A percentile compares a stretch with the other conserved stretches of the same genome.
phyloP scores from a whole-genome alignment of 2,888 invertebrate species.

The Exocentrus adspersus region DNA sequence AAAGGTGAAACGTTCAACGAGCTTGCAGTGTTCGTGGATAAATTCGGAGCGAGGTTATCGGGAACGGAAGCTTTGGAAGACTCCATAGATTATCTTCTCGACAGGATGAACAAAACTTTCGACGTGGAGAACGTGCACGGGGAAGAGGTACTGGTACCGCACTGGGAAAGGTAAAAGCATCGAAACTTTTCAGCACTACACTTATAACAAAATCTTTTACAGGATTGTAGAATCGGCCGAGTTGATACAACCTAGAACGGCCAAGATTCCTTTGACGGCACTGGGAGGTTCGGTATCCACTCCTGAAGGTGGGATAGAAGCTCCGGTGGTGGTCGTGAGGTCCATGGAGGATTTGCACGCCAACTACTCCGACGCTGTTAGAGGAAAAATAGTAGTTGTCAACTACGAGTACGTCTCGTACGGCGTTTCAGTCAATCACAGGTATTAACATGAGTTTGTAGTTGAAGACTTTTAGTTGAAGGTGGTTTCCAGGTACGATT shows the following conservation, averaged over 20 bases:
- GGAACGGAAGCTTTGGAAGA: constrained; percentile 67
- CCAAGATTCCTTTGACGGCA: constrained; percentile 73
- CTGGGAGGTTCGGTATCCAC: constrained; percentile 77
- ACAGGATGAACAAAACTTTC: constrained; percentile 59
- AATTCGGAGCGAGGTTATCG: constrained; percentile 66
- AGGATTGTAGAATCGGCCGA: constrained; percentile 75
- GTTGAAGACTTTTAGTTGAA: too few relatives aligned
- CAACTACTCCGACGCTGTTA: constrained; percentile 8
- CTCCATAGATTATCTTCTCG: constrained; percentile 68
- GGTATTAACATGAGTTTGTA: constrained; percentile 53
- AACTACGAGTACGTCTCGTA: constrained; percentile 75
- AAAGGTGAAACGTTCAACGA: constrained; percentile 57
- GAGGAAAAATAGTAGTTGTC: constrained; percentile 80
- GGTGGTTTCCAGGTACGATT: constrained; percentile 62
- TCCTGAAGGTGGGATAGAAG: constrained; percentile 74
- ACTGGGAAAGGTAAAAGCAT: constrained; percentile 68
- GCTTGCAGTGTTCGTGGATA: constrained; percentile 65
- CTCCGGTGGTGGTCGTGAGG: constrained; percentile 75
- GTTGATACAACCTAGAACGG: constrained; percentile 71
- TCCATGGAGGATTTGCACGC: constrained; percentile 67
- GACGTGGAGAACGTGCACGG: constrained; percentile 76
- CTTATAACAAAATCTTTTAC: constrained; percentile 35
- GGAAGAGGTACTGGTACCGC: constrained; percentile 71
- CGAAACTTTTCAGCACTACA: neutral
- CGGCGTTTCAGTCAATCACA: constrained; percentile 73